Percentiles rank a stretch among this genome's conserved stretches.
These are phyloP conservation scores for Grammomys surdaster DNA, from an alignment of 2,113 vertebrate species.

Conservation along the genomic window DNA sequence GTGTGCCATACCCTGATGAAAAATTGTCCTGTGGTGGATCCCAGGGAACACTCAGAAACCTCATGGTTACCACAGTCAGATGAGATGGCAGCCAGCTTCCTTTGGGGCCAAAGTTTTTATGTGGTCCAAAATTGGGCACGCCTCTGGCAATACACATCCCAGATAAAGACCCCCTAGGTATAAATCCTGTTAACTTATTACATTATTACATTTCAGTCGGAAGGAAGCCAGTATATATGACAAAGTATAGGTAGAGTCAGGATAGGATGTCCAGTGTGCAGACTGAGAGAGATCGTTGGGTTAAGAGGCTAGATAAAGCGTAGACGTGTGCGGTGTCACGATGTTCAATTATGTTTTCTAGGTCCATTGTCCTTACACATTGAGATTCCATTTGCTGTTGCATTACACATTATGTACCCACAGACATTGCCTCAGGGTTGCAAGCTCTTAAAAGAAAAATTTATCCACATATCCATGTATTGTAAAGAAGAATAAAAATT, in stretches of 20 bases:
- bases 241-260: slow-evolving; percentile 26
- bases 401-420: slow-evolving; percentile 85
- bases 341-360: slow-evolving; percentile 78
- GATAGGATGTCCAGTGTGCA: not conserved
- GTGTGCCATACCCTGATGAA: not conserved
- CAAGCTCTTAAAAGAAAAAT: slow-evolving; percentile 85
- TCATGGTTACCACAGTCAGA: not conserved
- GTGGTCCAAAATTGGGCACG: slow-evolving; percentile 39
- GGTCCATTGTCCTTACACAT: slow-evolving; percentile 78
- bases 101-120: not conserved
- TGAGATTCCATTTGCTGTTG: slow-evolving; percentile 83
- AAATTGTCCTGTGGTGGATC: not conserved
- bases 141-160: slow-evolving; percentile 44
- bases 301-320: slow-evolving; percentile 51
- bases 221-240: slow-evolving; percentile 51
- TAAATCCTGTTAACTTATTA: slow-evolving; percentile 68
- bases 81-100: not conserved
- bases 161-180: slow-evolving; percentile 30
- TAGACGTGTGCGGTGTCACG: slow-evolving; percentile 77
- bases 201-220: slow-evolving; percentile 58
- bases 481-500: slow-evolving; percentile 87
- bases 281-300: not conserved
- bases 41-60: not conserved
- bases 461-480: slow-evolving; percentile 76
- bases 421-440: slow-evolving; percentile 81